phyloP scores from a whole-genome alignment of 2,888 invertebrate species.

The Acanthococcus lagerstroemiae region DNA sequence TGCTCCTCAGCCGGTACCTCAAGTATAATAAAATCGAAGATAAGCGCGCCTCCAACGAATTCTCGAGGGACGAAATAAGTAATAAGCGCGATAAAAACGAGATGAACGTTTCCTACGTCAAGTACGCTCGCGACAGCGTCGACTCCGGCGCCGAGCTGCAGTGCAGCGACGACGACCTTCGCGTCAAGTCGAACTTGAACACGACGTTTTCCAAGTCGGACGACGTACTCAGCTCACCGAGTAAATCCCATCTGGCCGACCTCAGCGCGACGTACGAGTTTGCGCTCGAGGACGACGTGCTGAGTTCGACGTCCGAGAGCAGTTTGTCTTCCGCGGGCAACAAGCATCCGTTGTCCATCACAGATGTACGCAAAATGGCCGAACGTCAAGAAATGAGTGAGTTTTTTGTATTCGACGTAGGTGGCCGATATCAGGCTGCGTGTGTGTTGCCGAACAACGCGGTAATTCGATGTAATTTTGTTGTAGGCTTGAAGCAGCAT shows the following conservation, averaged over 20 bases:
- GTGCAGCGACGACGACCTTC: background rate
- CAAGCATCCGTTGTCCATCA: background rate
- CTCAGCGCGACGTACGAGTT: slow-evolving; percentile 3
- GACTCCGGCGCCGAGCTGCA: background rate
- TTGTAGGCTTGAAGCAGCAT: slow-evolving; percentile 1
- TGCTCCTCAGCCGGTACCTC: slow-evolving; percentile 3
- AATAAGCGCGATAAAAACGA: background rate
- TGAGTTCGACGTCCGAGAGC: slow-evolving; percentile 5
- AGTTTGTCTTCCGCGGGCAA: slow-evolving; percentile 1
- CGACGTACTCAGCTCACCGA: background rate
- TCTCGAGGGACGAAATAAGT: background rate
- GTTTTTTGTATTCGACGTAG: too few relatives aligned
- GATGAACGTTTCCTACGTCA: slow-evolving; percentile 10
- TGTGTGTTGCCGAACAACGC: too few relatives aligned
- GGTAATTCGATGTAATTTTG: too few relatives aligned
- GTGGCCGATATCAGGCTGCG: too few relatives aligned
- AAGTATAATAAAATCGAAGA: slow-evolving; percentile 3
- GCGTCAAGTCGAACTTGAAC: background rate
- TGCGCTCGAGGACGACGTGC: background rate
- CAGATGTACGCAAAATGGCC: slow-evolving; percentile 13
- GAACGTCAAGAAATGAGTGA: slow-evolving; percentile 19
- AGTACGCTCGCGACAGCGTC: background rate
- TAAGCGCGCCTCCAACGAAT: background rate
- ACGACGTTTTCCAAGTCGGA: slow-evolving; percentile 1
- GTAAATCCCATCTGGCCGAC: too few relatives aligned